Evolutionary conservation across 2,888 invertebrate genomes (phyloP).

Genomic region (Crocallis elinguaria): DNA sequence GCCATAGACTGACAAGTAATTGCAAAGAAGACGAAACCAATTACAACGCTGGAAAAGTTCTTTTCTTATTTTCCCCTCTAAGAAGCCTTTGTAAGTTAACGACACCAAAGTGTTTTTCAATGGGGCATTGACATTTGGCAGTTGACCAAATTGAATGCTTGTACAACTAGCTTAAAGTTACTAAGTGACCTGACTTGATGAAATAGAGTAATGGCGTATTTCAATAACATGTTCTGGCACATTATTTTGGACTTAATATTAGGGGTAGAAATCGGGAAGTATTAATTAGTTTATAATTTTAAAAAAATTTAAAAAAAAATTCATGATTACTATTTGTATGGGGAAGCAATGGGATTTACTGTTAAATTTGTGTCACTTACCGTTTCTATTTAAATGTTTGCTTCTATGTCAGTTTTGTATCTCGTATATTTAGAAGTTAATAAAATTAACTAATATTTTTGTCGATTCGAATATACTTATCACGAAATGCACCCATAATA

Average conservation of each 20-base stretch:
- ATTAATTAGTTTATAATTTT: too few relatives aligned
- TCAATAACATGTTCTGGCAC: neutral
- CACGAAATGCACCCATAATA: too few relatives aligned
- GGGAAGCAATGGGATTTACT: too few relatives aligned
- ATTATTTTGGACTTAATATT: neutral
- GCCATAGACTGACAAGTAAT: neutral
- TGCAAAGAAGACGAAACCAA: neutral
- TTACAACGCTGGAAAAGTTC: conserved; percentile 2
- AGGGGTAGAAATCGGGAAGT: neutral
- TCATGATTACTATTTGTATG: too few relatives aligned
- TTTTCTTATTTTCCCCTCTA: neutral
- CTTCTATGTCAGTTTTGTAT: too few relatives aligned
- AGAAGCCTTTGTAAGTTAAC: conserved; percentile 3
- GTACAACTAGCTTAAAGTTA: conserved; percentile 21
- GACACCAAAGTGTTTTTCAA: conserved; percentile 46
- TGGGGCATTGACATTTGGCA: conserved; percentile 52
- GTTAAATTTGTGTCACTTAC: too few relatives aligned
- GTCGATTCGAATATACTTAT: too few relatives aligned
- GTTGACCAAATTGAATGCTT: conserved; percentile 46
- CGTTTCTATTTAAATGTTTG: too few relatives aligned
- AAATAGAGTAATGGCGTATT: conserved; percentile 20
- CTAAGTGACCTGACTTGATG: conserved; percentile 35
- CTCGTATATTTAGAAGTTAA: too few relatives aligned
- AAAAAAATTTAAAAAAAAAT: too few relatives aligned
- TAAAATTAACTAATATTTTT: too few relatives aligned